phyloP scores from a whole-genome alignment of 2,797 vertebrate genomes.

The Tapera naevia region DNA sequence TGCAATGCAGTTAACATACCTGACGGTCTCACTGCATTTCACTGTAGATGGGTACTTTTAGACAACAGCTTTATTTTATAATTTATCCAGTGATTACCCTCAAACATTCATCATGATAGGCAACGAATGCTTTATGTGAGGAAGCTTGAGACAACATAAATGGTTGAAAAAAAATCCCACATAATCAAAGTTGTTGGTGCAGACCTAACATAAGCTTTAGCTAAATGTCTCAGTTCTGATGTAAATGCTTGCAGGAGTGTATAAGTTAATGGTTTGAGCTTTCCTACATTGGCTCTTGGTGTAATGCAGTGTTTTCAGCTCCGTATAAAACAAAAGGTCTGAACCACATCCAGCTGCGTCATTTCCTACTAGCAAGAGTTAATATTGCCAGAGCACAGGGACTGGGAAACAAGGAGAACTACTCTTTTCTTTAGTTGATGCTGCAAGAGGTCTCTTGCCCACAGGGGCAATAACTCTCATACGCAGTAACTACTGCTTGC shows the following conservation, averaged over 20 bases:
- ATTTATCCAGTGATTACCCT: neutral
- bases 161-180: neutral
- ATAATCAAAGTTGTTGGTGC: neutral
- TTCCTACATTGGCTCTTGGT: neutral
- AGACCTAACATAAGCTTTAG: neutral
- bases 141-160: neutral
- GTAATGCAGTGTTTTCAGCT: neutral
- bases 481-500: neutral
- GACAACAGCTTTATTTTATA: neutral
- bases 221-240: neutral
- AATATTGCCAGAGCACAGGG: neutral
- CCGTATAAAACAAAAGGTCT: neutral
- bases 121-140: neutral
- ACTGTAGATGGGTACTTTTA: neutral
- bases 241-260: neutral
- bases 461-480: neutral
- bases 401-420: neutral
- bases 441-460: neutral
- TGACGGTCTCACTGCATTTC: neutral
- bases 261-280: neutral
- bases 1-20: neutral
- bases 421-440: neutral
- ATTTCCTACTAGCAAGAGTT: neutral
- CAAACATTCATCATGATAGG: neutral
- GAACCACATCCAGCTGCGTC: neutral